Evolutionary conservation across 2,113 vertebrate genomes (phyloP).

Genomic region (Clarias macrocephalus): DNA sequence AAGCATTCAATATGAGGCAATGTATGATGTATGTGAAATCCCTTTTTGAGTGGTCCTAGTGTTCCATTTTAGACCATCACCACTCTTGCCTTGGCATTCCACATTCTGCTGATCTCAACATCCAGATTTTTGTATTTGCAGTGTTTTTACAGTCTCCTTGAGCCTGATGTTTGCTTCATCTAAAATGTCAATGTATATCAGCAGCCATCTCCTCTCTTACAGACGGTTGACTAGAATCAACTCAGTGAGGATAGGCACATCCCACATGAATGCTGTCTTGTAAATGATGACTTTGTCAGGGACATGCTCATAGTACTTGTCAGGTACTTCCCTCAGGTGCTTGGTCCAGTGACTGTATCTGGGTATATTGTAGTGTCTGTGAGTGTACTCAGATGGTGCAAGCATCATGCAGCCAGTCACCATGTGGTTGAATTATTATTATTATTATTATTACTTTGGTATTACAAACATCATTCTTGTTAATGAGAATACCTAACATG

Average conservation of each 20-base stretch:
- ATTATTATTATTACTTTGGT: not conserved
- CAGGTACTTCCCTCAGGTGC: constrained; percentile 5
- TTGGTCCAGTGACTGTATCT: not conserved
- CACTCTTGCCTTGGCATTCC: not conserved
- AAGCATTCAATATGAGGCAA: not conserved
- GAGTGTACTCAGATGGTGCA: not conserved
- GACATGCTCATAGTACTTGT: not conserved
- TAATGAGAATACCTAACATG: too few relatives aligned
- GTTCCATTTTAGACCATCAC: not conserved
- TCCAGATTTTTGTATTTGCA: constrained; percentile 7
- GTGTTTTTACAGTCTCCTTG: not conserved
- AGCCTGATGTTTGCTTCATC: not conserved
- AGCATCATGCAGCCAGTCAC: not conserved
- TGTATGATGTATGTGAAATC: not conserved
- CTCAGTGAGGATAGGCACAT: not conserved
- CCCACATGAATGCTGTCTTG: not conserved
- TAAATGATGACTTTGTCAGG: not conserved
- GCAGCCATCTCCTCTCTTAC: not conserved
- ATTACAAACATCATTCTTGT: too few relatives aligned
- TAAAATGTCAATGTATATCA: not conserved
- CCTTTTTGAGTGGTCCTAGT: not conserved
- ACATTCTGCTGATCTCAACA: constrained; percentile 6
- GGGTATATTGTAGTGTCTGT: not conserved
- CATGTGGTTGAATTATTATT: not conserved
- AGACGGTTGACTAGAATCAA: not conserved